A percentile compares a stretch with the other conserved stretches of the same genome.
Conservation (phyloP, 2,113 vertebrate genomes). For the Cacatua alba region DNA sequence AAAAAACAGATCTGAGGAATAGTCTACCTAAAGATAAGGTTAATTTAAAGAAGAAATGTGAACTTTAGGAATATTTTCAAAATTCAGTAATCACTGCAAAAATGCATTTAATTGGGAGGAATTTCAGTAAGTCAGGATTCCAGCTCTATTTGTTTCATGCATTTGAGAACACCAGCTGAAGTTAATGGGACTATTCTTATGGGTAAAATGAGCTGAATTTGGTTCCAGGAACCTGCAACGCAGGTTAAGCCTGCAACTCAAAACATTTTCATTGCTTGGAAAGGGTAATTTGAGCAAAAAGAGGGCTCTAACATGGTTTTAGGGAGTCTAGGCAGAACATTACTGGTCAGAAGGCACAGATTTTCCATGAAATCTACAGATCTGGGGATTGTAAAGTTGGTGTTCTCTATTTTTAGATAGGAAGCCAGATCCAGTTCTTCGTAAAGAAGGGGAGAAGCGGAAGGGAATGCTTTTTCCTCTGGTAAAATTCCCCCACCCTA, state of each 20-base stretch:
- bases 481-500: neutral
- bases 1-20: neutral
- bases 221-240: neutral
- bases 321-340: neutral
- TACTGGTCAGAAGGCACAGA: neutral
- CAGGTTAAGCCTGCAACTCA: neutral
- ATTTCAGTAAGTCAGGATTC: neutral
- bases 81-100: conserved; percentile 2
- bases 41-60: neutral
- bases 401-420: neutral
- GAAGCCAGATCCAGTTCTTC: neutral
- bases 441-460: neutral
- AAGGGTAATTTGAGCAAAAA: neutral
- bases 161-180: neutral
- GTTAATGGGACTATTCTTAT: neutral
- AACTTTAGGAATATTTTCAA: neutral
- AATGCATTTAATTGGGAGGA: neutral
- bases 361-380: neutral
- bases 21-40: neutral
- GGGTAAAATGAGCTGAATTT: neutral
- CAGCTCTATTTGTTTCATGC: neutral
- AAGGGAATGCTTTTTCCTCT: neutral
- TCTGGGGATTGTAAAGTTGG: neutral
- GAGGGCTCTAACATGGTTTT: accelerated
- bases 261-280: neutral